Evolutionary conservation across 2,113 vertebrate species (phyloP).

Genomic region (Rhynchopsitta pachyrhyncha): DNA sequence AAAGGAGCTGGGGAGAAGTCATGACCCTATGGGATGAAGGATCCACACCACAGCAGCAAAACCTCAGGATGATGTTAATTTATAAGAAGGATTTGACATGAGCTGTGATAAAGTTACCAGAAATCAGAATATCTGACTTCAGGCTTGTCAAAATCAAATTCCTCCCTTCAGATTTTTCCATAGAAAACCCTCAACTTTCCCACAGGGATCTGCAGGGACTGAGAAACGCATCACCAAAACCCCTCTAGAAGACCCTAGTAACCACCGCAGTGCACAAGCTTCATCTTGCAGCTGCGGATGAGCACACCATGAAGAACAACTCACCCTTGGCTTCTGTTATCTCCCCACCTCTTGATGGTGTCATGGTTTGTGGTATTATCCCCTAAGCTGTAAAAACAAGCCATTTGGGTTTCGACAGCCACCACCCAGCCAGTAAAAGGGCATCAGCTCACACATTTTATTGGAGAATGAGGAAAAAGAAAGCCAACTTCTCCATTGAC

Average conservation of each 20-base stretch:
- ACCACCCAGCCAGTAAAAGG: background rate
- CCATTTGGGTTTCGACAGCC: background rate
- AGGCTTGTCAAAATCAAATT: background rate
- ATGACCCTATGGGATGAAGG: background rate
- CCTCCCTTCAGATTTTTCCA: background rate
- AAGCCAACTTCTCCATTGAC: background rate
- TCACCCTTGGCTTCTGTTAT: background rate
- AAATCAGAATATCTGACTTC: background rate
- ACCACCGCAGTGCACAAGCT: background rate
- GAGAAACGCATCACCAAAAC: background rate
- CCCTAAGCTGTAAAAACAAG: background rate
- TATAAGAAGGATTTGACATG: background rate
- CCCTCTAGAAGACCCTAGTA: background rate
- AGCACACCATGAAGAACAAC: background rate
- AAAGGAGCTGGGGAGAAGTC: background rate
- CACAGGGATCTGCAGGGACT: background rate
- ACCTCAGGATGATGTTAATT: background rate
- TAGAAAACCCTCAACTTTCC: background rate
- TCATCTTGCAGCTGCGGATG: background rate
- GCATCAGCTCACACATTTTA: background rate
- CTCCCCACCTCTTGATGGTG: background rate
- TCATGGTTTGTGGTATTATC: background rate
- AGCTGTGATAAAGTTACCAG: background rate
- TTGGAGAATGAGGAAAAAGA: background rate
- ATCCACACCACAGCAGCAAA: background rate